These are phyloP conservation scores for Falco rusticolus DNA, from an alignment of 2,797 vertebrate species.

Conservation along the genomic window DNA sequence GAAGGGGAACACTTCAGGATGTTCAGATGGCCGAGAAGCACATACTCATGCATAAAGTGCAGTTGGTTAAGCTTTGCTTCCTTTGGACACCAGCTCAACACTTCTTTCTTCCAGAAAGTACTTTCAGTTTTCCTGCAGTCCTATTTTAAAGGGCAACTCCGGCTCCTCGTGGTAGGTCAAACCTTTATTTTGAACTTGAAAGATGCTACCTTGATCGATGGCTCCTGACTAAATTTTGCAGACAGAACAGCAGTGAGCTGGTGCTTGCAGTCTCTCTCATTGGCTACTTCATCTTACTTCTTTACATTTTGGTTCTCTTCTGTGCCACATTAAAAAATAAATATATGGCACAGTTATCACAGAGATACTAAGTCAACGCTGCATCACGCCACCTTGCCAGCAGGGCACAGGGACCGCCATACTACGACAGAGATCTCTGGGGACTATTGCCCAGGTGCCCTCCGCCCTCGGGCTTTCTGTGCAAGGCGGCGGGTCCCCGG, in stretches of 20 bases:
- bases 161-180: neutral
- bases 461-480: neutral
- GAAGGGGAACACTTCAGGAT: neutral
- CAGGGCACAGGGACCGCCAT: neutral
- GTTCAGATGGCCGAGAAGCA: neutral
- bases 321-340: neutral
- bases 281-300: neutral
- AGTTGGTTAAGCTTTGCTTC: neutral
- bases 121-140: neutral
- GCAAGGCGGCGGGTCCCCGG: accelerated
- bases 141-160: neutral
- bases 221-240: neutral
- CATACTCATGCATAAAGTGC: accelerated
- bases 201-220: neutral
- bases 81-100: neutral
- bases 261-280: accelerated
- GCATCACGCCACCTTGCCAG: neutral
- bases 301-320: neutral
- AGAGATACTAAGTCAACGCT: neutral
- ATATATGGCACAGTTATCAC: accelerated
- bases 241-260: neutral
- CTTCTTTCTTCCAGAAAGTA: neutral
- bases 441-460: too few species aligned
- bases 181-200: neutral
- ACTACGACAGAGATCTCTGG: neutral